Evolutionary conservation across 53 echinoderm and acorn worm species (phyloP).

Genomic region (Luidia sarsii): DNA sequence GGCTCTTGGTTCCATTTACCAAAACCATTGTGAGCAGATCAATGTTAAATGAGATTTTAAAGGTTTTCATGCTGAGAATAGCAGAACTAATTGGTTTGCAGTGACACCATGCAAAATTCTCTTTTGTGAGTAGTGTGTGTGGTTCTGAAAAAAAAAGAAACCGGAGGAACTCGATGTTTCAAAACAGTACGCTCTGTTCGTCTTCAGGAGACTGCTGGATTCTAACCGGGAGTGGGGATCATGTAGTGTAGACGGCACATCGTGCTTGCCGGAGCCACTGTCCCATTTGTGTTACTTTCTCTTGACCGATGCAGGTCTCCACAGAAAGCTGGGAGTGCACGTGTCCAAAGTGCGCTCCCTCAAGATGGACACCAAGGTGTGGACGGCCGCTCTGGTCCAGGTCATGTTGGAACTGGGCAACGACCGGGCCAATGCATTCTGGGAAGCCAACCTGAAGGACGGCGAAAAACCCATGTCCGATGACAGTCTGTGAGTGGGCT

Average conservation of each 20-base stretch:
- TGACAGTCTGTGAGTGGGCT: constrained; percentile 74
- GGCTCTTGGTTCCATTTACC: too few species aligned
- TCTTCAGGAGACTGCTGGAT: too few species aligned
- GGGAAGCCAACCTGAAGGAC: constrained; percentile 67
- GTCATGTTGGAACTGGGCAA: constrained; percentile 79
- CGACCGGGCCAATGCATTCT: constrained; percentile 79
- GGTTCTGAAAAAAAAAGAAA: too few species aligned
- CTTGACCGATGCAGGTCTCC: constrained; percentile 63
- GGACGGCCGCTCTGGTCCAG: constrained; percentile 71
- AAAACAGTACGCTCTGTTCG: too few species aligned
- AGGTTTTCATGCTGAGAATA: too few species aligned
- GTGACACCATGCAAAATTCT: too few species aligned
- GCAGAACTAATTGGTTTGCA: too few species aligned
- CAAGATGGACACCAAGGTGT: constrained; percentile 89
- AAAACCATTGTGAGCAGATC: too few species aligned
- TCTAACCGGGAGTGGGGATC: too few species aligned
- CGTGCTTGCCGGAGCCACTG: background rate
- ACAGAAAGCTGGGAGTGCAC: constrained; percentile 86
- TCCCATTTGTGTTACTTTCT: background rate
- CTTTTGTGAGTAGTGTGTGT: too few species aligned
- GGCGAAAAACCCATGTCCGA: constrained; percentile 79
- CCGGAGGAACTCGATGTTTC: too few species aligned
- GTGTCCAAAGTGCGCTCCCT: constrained; percentile 92
- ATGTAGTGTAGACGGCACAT: background rate
- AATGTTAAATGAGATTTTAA: too few species aligned